phyloP scores from a whole-genome alignment of 2,888 invertebrate genomes.

The Dynastes maya region DNA sequence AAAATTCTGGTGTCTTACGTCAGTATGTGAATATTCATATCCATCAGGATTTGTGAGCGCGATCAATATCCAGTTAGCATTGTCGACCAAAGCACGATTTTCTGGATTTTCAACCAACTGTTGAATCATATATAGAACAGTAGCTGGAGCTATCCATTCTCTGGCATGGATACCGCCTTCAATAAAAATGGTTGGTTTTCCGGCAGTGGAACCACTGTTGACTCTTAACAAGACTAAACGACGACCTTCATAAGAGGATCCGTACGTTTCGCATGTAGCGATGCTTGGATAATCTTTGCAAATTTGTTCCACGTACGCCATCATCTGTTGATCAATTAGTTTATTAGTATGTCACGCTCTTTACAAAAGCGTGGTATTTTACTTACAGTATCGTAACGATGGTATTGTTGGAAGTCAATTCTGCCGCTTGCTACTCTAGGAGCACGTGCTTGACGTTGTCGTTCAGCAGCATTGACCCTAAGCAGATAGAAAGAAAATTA shows the following conservation, averaged over 20 bases:
- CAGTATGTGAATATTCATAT: constrained; percentile 74
- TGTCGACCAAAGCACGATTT: constrained; percentile 73
- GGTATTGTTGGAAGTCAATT: constrained; percentile 69
- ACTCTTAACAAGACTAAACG: constrained; percentile 75
- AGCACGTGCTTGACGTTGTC: constrained; percentile 50
- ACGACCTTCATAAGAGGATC: constrained; percentile 71
- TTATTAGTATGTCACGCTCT: no score
- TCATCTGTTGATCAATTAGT: constrained; percentile 55
- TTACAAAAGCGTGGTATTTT: no score
- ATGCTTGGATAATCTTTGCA: constrained; percentile 65
- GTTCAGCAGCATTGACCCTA: constrained; percentile 49
- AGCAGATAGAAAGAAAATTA: neutral
- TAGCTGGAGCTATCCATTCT: constrained; percentile 82
- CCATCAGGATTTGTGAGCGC: constrained; percentile 84
- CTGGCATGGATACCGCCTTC: constrained; percentile 78
- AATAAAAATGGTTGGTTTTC: constrained; percentile 75
- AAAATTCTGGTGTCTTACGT: constrained; percentile 65
- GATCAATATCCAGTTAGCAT: constrained; percentile 79
- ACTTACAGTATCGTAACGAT: constrained; percentile 67
- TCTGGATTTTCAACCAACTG: constrained; percentile 76
- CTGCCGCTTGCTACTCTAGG: constrained; percentile 68
- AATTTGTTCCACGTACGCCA: constrained; percentile 70
- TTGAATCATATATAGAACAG: constrained; percentile 77
- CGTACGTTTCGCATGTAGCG: constrained; percentile 72
- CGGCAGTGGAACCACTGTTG: constrained; percentile 70